Percentiles rank a stretch among this genome's conserved stretches.
Conservation (phyloP, 2,888 invertebrate species). For the Dolichomitus sp. region DNA sequence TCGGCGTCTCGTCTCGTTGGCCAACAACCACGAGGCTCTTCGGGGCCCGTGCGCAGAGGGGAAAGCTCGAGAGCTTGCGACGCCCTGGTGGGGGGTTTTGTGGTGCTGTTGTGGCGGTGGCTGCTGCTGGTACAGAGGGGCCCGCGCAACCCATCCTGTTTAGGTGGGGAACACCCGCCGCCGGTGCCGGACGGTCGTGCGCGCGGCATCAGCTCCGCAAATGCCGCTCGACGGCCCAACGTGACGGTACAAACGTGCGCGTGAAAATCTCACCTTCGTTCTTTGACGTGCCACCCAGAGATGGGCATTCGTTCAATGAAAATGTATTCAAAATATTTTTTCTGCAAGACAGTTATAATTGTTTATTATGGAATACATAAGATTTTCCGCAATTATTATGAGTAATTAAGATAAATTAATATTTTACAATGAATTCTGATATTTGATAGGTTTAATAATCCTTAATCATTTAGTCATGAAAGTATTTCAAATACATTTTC, state of each 20-base stretch:
- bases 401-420: too few relatives aligned
- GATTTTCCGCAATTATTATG: too few relatives aligned
- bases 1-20: slow-evolving; percentile 75
- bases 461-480: too few relatives aligned
- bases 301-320: too few relatives aligned
- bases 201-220: slow-evolving; percentile 33
- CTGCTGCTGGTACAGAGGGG: slow-evolving; percentile 56
- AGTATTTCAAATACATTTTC: too few relatives aligned
- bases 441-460: too few relatives aligned
- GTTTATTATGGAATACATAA: too few relatives aligned
- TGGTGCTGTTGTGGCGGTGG: slow-evolving; percentile 47
- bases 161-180: slow-evolving; percentile 67
- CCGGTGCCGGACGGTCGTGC: slow-evolving; percentile 21
- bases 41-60: slow-evolving; percentile 54
- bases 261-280: slow-evolving; percentile 2
- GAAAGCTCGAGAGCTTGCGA: slow-evolving; percentile 57
- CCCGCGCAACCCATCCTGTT: slow-evolving; percentile 43
- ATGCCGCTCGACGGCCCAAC: slow-evolving; percentile 53
- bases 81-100: slow-evolving; percentile 16
- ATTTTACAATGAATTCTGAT: too few relatives aligned
- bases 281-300: not conserved
- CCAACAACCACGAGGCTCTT: slow-evolving; percentile 71
- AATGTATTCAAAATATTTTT: too few relatives aligned
- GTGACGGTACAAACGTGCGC: slow-evolving; percentile 44
- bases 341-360: too few relatives aligned